Percentiles rank a stretch among this genome's conserved stretches.
Conservation (phyloP, 2,888 invertebrate species). For the Oscheius onirici region DNA sequence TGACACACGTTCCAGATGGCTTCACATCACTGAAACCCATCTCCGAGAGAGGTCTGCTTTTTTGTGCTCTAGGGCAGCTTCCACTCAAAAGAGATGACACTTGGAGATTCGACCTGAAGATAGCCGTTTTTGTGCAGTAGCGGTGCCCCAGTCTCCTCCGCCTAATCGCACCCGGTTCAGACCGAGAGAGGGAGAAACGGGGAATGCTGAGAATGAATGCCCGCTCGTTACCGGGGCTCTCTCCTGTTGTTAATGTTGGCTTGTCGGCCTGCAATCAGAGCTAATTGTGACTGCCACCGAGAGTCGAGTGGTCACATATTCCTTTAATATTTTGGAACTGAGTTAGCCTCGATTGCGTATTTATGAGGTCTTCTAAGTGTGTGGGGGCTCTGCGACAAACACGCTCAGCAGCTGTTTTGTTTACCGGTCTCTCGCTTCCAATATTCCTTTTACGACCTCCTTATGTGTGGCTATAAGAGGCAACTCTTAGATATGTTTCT, state of each 20-base stretch:
- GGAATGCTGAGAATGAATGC: background rate
- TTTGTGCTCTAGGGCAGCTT: background rate
- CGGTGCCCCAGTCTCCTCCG: constrained; percentile 15
- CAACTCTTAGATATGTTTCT: no score
- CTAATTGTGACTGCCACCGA: background rate
- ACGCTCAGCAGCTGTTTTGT: no score
- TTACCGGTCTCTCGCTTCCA: no score
- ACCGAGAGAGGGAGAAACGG: background rate
- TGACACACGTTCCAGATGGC: constrained; percentile 20
- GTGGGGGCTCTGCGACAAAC: no score
- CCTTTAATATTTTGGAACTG: no score
- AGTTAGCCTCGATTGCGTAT: no score
- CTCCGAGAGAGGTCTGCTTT: background rate
- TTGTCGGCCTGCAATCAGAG: constrained; percentile 15
- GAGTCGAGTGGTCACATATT: no score
- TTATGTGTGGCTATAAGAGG: no score
- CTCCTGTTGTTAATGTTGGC: constrained; percentile 1
- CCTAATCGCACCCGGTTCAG: constrained; percentile 22
- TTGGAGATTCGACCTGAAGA: constrained; percentile 21
- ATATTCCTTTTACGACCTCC: no score
- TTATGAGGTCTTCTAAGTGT: no score
- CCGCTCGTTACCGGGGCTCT: constrained; percentile 1
- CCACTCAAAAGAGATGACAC: background rate
- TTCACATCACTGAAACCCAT: background rate
- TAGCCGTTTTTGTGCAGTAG: constrained; percentile 1